Evolutionary conservation across 2,888 invertebrate species (phyloP), one percentile per base, ranked within the genome.

Genomic region (Napeogenes inachia): DNA sequence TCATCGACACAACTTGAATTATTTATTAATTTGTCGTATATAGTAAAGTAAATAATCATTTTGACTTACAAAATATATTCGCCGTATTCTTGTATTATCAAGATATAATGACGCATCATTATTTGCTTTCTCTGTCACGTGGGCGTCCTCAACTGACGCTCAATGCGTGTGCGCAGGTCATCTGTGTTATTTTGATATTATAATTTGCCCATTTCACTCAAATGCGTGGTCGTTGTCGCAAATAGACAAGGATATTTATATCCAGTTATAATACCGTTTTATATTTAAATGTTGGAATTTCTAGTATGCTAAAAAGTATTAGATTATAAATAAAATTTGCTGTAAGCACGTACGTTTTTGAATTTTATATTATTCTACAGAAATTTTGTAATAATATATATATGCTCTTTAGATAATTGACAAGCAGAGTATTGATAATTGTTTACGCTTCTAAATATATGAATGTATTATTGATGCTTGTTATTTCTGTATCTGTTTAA

Each of bases 51-150:
- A 54, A 53, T 2, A 53, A 38, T 38, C 30, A 45, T 38, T n/a
- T 55, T 13, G 2, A 55, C 4, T 35, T 35, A 55, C 12, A 55
- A 55, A 13, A 55, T 33, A 1, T 21, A 21, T 21, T 21, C 21
- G 6, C n/a, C 54, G 42, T 59, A 54, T 47, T 56, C 45, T 63
- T 21, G 21, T 21, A 21, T 21, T 21, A 21, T 21, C 21, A 21
- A 21, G 54, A 57, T 59, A 21, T 59, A 57, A n/a, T 61, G 70
- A 71, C 70, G 65, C 74, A 70, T 72, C 71, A 66, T 70, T 73
- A 69, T 74, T 73, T 71, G 68, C 70, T 69, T 73, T 74, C 69
- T 63, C 65, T 62, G 57, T 56, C 56, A 67, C 66, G 71, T 73
- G 69, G 71, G 71, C 65, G 68, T 56, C 56, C 59, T 56, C 57